Evolutionary conservation across 2,888 invertebrate genomes (phyloP), one percentile per base, ranked within the genome.

Genomic region (Sinhomidia bicolor): DNA sequence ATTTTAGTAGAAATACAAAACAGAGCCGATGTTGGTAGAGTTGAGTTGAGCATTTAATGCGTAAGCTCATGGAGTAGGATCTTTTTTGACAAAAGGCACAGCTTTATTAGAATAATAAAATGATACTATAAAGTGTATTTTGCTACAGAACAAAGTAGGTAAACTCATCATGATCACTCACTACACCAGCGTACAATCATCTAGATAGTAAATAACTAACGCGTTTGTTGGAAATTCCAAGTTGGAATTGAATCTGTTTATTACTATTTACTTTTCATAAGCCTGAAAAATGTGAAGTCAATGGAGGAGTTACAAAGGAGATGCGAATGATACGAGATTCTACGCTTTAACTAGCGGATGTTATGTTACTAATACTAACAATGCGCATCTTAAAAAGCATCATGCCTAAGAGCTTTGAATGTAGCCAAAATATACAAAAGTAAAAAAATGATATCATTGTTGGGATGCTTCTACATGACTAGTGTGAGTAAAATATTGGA

Each of bases 261-360:
- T n/a, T n/a, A n/a, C n/a, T n/a, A n/a, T n/a, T n/a, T n/a, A n/a
- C n/a, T n/a, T n/a, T n/a, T n/a, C n/a, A n/a, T n/a, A n/a, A n/a
- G n/a, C n/a, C n/a, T n/a, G n/a, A n/a, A n/a, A n/a, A n/a, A n/a
- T n/a, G n/a, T n/a, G n/a, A n/a, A n/a, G n/a, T n/a, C n/a, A n/a
- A n/a, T n/a, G n/a, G n/a, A n/a, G n/a, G n/a, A n/a, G 47, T 9
- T 47, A 2, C 3, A 1, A 47, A 9, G 47, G 47, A 47, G 47
- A n/a, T n/a, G n/a, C n/a, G n/a, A n/a, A n/a, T 36, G 36, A 36
- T 4, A 4, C 9, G 36, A 9, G 36, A 6, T 36, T 36, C 5
- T 10, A 65, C 7, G 32, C 62, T 65, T 5, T 32, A 62, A 62
- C 41, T 47, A 71, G 71, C 71, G 71, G 71, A 71, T 71, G 71